phyloP scores from a whole-genome alignment of 1,140 invertebrate species.

The Bacillus rossius region DNA sequence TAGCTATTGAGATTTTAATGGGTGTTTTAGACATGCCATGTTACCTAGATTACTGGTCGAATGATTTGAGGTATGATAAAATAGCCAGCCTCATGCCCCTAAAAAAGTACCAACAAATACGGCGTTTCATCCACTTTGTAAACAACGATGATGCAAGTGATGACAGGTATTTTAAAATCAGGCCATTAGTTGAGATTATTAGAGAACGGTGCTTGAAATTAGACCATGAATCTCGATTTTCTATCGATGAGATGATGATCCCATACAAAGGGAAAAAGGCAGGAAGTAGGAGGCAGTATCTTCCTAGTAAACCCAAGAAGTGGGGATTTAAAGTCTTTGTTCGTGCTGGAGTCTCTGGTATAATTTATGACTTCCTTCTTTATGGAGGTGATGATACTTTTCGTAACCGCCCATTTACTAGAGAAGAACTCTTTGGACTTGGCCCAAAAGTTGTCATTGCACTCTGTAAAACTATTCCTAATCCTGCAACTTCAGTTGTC shows the following conservation, averaged over 20 bases:
- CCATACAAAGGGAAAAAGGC: slow-evolving; percentile 28
- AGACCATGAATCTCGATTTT: slow-evolving; percentile 33
- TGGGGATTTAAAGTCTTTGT: slow-evolving; percentile 28
- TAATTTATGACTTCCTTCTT: slow-evolving; percentile 25
- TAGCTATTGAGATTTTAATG: no score
- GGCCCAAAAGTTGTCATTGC: slow-evolving; percentile 1
- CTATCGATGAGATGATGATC: slow-evolving; percentile 33
- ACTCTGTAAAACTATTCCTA: background rate
- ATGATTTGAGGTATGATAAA: no score
- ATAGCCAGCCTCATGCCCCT: no score
- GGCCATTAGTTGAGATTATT: slow-evolving; percentile 10
- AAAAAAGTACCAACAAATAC: no score
- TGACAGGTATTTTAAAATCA: slow-evolving; percentile 15
- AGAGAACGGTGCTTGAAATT: slow-evolving; percentile 26
- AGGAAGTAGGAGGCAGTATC: slow-evolving; percentile 26
- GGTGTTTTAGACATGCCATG: no score
- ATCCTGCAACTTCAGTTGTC: background rate
- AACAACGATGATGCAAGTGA: no score
- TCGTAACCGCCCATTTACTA: background rate
- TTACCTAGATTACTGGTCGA: no score
- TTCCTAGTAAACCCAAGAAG: slow-evolving; percentile 30
- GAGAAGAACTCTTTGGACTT: background rate
- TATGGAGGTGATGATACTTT: slow-evolving; percentile 16
- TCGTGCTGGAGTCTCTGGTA: slow-evolving; percentile 15
- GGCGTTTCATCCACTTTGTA: no score